phyloP scores from a whole-genome alignment of 2,888 invertebrate genomes.

The Drosophila niveifrons region DNA sequence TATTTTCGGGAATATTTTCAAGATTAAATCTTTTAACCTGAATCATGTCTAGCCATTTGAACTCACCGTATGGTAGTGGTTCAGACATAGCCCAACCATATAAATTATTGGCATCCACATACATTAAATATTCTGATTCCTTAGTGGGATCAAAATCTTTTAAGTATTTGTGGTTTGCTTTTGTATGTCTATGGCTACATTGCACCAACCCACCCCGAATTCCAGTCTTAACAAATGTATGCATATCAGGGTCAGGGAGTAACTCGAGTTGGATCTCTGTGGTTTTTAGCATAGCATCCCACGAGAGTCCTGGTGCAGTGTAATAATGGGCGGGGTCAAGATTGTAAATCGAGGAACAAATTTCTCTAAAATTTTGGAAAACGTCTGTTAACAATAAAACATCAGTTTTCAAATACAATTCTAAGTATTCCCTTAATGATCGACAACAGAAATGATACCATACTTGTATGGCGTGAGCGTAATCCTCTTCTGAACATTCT shows the following conservation, averaged over 20 bases:
- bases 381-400: constrained; percentile 14
- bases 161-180: constrained; percentile 1
- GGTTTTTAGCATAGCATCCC: constrained; percentile 1
- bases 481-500: constrained; percentile 1
- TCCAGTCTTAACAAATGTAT: neutral
- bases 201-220: neutral
- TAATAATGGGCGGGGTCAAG: neutral
- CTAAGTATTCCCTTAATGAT: constrained; percentile 13
- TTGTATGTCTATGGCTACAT: constrained; percentile 3
- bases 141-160: neutral
- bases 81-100: constrained; percentile 2
- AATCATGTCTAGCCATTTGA: neutral
- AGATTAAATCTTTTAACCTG: too few relatives aligned
- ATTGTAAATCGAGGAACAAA: neutral
- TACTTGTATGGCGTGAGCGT: neutral
- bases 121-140: too few relatives aligned
- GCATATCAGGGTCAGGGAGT: constrained; percentile 1
- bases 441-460: constrained; percentile 4
- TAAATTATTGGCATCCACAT: too few relatives aligned
- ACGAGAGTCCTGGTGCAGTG: neutral
- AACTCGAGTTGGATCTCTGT: neutral
- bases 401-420: constrained; percentile 30
- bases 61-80: neutral
- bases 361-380: constrained; percentile 13
- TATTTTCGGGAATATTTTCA: neutral